Evolutionary conservation across 2,113 vertebrate species (phyloP).

Genomic region (Pollimyrus isidori): DNA sequence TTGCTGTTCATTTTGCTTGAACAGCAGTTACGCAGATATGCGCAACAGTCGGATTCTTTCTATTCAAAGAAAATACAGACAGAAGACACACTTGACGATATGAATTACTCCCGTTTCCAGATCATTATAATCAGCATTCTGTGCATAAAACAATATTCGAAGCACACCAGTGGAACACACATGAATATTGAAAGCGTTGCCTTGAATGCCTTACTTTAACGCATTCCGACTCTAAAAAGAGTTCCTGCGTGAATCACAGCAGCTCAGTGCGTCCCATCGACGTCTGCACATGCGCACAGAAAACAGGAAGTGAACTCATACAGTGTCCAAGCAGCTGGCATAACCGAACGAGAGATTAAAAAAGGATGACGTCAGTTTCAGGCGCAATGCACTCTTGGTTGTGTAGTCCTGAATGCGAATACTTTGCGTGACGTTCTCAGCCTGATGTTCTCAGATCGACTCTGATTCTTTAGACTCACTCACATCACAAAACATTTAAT

Average conservation of each 20-base stretch:
- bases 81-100: neutral
- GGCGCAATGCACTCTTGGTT: neutral
- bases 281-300: conserved; percentile 25
- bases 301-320: conserved; percentile 28
- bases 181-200: neutral
- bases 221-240: conserved; percentile 6
- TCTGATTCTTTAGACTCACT: neutral
- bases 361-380: neutral
- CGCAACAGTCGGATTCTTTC: conserved; percentile 15
- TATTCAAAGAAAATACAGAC: conserved; percentile 18
- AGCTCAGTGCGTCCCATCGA: conserved; percentile 14
- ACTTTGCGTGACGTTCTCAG: neutral
- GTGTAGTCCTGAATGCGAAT: neutral
- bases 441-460: neutral
- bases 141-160: neutral
- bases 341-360: neutral
- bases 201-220: conserved; percentile 12
- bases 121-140: neutral
- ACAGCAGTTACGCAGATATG: conserved; percentile 8
- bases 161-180: neutral
- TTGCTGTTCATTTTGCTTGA: neutral
- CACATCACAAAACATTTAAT: neutral
- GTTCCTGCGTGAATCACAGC: conserved; percentile 17
- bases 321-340: conserved; percentile 43
- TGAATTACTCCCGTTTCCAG: neutral